Evolutionary conservation across 1,140 invertebrate species (phyloP).

Genomic region (Gonatopus flavifemur): DNA sequence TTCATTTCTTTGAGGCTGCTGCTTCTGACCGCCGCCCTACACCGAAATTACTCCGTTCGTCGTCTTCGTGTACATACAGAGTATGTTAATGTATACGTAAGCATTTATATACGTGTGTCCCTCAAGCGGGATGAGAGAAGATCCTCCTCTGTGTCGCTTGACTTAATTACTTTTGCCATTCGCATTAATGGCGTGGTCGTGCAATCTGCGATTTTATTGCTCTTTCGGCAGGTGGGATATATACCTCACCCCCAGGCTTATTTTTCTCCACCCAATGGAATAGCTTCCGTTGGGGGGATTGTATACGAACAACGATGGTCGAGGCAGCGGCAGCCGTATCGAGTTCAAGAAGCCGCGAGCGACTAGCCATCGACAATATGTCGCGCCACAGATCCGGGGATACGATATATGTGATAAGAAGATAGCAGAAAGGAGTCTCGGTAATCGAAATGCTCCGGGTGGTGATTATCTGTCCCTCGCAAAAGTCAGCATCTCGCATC

Average conservation of each 20-base stretch:
- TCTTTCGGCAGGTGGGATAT: slow-evolving; percentile 43
- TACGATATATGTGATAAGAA: too few relatives aligned
- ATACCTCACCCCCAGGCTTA: neutral
- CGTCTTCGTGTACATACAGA: too few relatives aligned
- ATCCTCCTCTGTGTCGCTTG: slow-evolving; percentile 39
- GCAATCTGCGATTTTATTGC: slow-evolving; percentile 34
- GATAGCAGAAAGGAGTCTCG: too few relatives aligned
- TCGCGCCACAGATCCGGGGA: slow-evolving; percentile 6
- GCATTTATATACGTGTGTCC: too few relatives aligned
- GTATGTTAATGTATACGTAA: too few relatives aligned
- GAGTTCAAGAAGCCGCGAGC: slow-evolving; percentile 16
- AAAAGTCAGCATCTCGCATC: too few relatives aligned
- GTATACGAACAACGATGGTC: neutral
- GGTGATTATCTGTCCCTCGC: too few relatives aligned
- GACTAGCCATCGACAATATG: slow-evolving; percentile 17
- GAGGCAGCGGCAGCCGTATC: neutral
- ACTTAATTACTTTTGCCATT: slow-evolving; percentile 47
- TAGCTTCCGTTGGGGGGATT: too few relatives aligned
- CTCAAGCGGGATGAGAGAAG: too few relatives aligned
- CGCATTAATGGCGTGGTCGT: slow-evolving; percentile 39
- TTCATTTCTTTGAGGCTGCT: neutral
- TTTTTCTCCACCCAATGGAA: neutral
- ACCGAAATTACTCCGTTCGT: slow-evolving; percentile 34
- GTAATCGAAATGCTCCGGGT: too few relatives aligned
- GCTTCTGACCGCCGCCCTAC: slow-evolving; percentile 1